Base-by-base conservation (phyloP, 2,797 vertebrate species). In the Picus viridis region DNA sequence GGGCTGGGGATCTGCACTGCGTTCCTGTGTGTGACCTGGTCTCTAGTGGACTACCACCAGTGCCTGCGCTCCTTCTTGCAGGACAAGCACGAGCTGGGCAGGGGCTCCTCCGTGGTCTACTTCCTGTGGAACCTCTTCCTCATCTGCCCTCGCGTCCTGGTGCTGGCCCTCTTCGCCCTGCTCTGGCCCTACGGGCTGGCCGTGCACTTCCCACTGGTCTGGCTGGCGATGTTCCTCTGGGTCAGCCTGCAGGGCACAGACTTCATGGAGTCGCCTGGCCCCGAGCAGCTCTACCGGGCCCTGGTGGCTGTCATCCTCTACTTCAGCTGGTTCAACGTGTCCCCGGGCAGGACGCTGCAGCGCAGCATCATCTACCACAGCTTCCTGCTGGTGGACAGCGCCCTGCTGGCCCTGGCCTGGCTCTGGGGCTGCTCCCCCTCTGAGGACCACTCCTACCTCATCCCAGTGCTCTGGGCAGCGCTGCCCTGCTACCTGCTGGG, bases 251-350 rank as follows among this genome's bases (percentile, higher is more conserved):
- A 99, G 97, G 90, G 89, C 75, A 99, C 99, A 0, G 53, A 97
- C 90, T 99, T 99, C 77, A 99, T 99, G 99, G 98, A 98, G n/a
- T 98, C 96, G 0, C 7, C 41, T 0, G 47, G 67, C 1, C 98
- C 98, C 0, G 99, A 99, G 96, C 97, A 98, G 97, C 98, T 99
- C 14, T 99, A 99, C 97, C 98, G 98, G n/a, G 98, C 97, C 71
- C 91, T 98, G 0, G 98, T 99, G 32, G 99, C 98, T 0, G 96
- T 98, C 62, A 98, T 99, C 79, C 99, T 99, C 95, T 99, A 99
- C 96, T 99, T 99, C 98, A 99, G 98, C 97, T 99, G 99, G 99
- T 99, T 99, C 89, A 99, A 98, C 0, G 98, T 99, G 71, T 96
- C 98, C 0, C 98, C 97, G 56, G 99, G 99, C 6, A 97, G 57